Percentiles rank a stretch among this genome's conserved stretches.
Conservation (phyloP, 2,888 invertebrate species). For the Phortica okadai region DNA sequence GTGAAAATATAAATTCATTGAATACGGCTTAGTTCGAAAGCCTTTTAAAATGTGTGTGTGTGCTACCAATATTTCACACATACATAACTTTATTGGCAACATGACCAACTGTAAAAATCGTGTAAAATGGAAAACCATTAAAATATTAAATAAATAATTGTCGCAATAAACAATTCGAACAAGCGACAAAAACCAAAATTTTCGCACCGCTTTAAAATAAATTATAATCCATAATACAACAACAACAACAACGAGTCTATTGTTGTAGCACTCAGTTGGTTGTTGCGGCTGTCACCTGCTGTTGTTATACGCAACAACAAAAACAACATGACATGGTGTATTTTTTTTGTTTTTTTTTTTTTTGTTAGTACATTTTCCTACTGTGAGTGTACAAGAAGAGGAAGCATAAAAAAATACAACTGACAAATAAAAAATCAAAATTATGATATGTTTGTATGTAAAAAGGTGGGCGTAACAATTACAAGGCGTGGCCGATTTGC, state of each 20-base stretch:
- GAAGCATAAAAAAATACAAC: neutral
- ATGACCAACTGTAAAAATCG: neutral
- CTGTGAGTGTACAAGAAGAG: neutral
- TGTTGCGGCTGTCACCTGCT: slow-evolving; percentile 24
- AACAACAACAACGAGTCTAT: neutral
- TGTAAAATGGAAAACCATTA: neutral
- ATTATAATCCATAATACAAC: neutral
- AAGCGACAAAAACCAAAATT: slow-evolving; percentile 26
- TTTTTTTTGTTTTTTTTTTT: neutral
- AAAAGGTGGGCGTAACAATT: slow-evolving; percentile 7
- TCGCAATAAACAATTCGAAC: slow-evolving; percentile 15
- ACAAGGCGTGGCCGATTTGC: neutral
- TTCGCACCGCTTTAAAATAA: slow-evolving; percentile 15
- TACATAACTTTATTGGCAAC: neutral
- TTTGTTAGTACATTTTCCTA: neutral
- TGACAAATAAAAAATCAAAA: slow-evolving; percentile 32
- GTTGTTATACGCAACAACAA: neutral
- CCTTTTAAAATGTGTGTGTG: neutral
- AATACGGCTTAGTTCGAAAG: too few relatives aligned
- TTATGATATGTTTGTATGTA: slow-evolving; percentile 17
- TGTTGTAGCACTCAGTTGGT: slow-evolving; percentile 1
- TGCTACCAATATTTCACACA: neutral
- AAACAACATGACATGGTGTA: too few relatives aligned
- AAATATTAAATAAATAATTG: slow-evolving; percentile 14
- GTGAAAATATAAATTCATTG: too few relatives aligned